Conservation (phyloP, 64 coral and sea anemone species). For the Actinia equina region DNA sequence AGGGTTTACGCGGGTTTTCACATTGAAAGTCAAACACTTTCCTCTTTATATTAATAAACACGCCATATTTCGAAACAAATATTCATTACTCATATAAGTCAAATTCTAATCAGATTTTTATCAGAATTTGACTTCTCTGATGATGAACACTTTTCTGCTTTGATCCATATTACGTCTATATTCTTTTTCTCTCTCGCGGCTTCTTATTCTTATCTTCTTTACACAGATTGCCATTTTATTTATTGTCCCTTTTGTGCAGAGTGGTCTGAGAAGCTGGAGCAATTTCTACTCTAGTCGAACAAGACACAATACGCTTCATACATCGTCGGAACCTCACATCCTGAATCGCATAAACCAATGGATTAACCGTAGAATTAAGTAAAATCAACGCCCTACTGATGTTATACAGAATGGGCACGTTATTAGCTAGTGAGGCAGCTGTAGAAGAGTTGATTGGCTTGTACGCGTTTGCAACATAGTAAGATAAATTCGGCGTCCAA, state of each 20-base stretch:
- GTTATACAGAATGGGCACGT: background rate
- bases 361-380: conserved; percentile 17
- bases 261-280: background rate
- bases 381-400: background rate
- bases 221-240: background rate
- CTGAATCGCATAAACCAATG: conserved; percentile 18
- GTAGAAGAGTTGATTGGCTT: background rate
- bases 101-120: too few species aligned
- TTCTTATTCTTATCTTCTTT: background rate
- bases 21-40: too few species aligned
- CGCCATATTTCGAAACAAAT: too few species aligned
- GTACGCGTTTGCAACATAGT: conserved; percentile 21
- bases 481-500: conserved; percentile 48
- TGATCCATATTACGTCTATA: too few species aligned
- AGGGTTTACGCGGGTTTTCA: too few species aligned
- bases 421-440: background rate
- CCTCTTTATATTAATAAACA: too few species aligned
- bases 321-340: conserved; percentile 11
- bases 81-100: too few species aligned
- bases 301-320: background rate
- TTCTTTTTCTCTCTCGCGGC: background rate
- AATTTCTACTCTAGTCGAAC: background rate
- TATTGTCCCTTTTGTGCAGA: too few species aligned
- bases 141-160: too few species aligned
- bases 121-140: too few species aligned